These are phyloP conservation scores for Nesogale talazaci DNA, from an alignment of 2,113 vertebrate genomes.

Conservation along the genomic window DNA sequence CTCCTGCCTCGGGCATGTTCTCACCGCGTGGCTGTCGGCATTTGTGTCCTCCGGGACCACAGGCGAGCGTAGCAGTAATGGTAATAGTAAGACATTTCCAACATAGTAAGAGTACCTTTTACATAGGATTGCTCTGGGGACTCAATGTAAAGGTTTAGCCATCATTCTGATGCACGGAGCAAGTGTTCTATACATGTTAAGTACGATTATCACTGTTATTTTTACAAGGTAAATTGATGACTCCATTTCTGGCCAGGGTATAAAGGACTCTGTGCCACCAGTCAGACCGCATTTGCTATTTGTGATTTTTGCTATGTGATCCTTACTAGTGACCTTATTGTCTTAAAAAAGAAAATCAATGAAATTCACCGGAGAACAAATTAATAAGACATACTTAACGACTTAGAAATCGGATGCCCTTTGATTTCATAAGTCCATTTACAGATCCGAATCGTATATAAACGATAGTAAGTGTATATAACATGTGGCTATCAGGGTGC, in stretches of 20 bases:
- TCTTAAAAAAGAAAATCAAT: slow-evolving; percentile 32
- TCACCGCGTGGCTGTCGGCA: neutral
- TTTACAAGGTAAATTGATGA: neutral
- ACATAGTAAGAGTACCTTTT: neutral
- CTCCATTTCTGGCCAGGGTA: slow-evolving; percentile 23
- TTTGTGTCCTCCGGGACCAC: slow-evolving; percentile 1
- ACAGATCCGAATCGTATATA: slow-evolving; percentile 24
- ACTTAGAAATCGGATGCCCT: neutral
- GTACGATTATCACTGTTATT: neutral
- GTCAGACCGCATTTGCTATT: neutral
- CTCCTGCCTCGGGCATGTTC: neutral
- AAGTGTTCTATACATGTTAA: neutral
- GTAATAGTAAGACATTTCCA: neutral
- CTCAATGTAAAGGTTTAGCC: slow-evolving; percentile 1
- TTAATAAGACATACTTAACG: slow-evolving; percentile 20
- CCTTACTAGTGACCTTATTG: neutral
- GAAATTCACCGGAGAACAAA: slow-evolving; percentile 1
- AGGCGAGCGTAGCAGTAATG: neutral
- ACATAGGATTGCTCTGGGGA: neutral
- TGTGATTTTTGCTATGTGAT: slow-evolving; percentile 18
- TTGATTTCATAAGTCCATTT: slow-evolving; percentile 32
- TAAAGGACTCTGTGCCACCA: neutral
- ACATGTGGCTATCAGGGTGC: slow-evolving; percentile 1
- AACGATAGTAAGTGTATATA: neutral
- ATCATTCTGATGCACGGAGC: neutral